Evolutionary conservation across 2,888 invertebrate genomes (phyloP), one percentile per base, ranked within the genome.

Genomic region (Actias luna): DNA sequence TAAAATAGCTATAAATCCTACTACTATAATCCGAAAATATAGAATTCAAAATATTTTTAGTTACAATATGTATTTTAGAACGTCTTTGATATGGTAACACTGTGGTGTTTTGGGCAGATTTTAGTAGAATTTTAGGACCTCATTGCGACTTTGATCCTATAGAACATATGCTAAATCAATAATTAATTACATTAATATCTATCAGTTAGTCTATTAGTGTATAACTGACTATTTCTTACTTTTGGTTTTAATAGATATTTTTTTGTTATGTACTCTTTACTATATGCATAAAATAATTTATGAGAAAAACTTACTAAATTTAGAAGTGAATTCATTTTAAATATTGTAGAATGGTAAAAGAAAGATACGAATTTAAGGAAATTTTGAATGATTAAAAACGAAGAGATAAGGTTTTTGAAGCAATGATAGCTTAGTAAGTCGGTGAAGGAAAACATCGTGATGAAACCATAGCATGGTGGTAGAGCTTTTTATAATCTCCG

Each of bases 211-310:
- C 14, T 52, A n/a, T 55, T 55, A 55, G 55, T 55, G 46, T 50
- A 50, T 25, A 50, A 50, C 14, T 25, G 50, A 52, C 22, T 16
- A 52, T 52, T 52, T 52, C 7, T 55, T 55, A 29, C 16, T 16
- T 55, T 55, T n/a, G n/a, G 29, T 55, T 55, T 55, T 29, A 52
- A 27, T 55, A 55, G 29, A n/a, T 55, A n/a, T 14, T 22, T 52
- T 29, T 29, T 29, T 7, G 16, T 27, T 27, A 14, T 52, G 1
- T 52, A 25, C 29, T 29, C 29, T 27, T 52, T 27, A 52, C 27
- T 27, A n/a, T n/a, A 5, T 52, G 12, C 18, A 52, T 27, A 27
- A 29, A 27, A 52, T 29, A 29, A 29, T 55, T 29, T n/a, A 16
- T 55, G 16, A 55, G 18, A 1, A 16, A 22, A 55, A 55, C 29